Percentiles rank a stretch among this genome's conserved stretches.
Conservation (phyloP, 2,113 vertebrate species). For the Bombycilla garrulus region DNA sequence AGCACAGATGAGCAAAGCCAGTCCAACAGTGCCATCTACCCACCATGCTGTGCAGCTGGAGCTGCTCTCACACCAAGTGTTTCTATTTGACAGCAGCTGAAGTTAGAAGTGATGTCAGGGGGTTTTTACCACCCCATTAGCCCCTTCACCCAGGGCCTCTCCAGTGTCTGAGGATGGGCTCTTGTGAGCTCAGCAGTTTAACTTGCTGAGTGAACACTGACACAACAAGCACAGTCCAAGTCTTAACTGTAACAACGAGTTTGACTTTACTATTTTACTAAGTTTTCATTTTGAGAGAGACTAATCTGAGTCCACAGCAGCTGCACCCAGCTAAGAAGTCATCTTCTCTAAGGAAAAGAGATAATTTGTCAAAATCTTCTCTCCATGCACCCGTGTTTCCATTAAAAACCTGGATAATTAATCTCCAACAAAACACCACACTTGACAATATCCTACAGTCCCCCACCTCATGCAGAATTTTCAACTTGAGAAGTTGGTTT, state of each 20-base stretch:
- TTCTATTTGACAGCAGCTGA: background rate
- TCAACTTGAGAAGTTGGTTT: background rate
- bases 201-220: rapidly evolving
- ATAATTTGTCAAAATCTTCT: background rate
- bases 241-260: rapidly evolving
- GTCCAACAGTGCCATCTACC: conserved; percentile 54
- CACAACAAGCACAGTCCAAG: background rate
- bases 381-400: rapidly evolving
- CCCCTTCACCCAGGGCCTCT: rapidly evolving
- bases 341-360: background rate
- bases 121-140: rapidly evolving
- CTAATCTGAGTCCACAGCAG: background rate
- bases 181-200: background rate
- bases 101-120: background rate
- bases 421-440: background rate
- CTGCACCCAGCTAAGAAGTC: background rate
- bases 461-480: background rate
- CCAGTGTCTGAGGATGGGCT: background rate
- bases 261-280: background rate
- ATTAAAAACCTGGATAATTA: background rate
- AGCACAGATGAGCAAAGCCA: background rate
- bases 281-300: background rate
- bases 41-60: background rate
- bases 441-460: background rate
- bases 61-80: background rate